Evolutionary conservation across 2,888 invertebrate genomes (phyloP).

Genomic region (Trypoxylon attenuatum): DNA sequence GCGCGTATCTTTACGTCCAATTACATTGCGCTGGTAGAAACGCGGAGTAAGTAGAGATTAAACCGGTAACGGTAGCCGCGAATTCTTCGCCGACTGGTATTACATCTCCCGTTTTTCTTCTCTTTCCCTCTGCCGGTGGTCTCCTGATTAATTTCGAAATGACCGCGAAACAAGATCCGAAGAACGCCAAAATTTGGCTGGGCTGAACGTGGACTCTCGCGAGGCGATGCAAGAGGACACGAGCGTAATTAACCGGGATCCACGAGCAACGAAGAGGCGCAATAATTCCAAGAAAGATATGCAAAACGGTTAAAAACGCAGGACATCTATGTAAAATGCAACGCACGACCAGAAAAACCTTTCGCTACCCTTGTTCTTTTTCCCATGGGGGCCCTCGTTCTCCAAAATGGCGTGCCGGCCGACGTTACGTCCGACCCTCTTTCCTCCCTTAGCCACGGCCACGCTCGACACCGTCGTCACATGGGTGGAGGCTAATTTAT

Average conservation of each 20-base stretch:
- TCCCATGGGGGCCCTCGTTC: slow-evolving; percentile 55
- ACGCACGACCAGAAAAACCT: slow-evolving; percentile 48
- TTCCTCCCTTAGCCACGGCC: slow-evolving; percentile 8
- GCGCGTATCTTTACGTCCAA: too few species aligned
- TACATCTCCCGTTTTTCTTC: too few species aligned
- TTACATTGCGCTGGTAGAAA: too few species aligned
- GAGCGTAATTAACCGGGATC: slow-evolving; percentile 36
- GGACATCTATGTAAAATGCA: slow-evolving; percentile 47
- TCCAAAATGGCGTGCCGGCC: slow-evolving; percentile 67
- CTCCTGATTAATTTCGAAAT: too few species aligned
- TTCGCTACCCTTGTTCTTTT: slow-evolving; percentile 42
- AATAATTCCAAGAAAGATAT: slow-evolving; percentile 46
- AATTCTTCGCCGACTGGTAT: too few species aligned
- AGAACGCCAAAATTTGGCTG: too few species aligned
- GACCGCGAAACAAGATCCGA: too few species aligned
- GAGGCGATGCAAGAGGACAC: too few species aligned
- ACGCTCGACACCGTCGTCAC: slow-evolving; percentile 45
- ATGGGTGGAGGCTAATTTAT: slow-evolving; percentile 68
- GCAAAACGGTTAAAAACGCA: slow-evolving; percentile 38
- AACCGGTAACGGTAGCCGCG: too few species aligned
- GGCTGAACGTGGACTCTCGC: too few species aligned
- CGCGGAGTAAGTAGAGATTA: too few species aligned
- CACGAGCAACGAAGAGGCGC: slow-evolving; percentile 19
- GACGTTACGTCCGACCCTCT: slow-evolving; percentile 12
- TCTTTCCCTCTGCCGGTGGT: too few species aligned